A percentile compares a stretch with the other conserved stretches of the same genome.
These are phyloP conservation scores for Megaleporinus macrocephalus DNA, from an alignment of 2,113 vertebrate species.

Conservation along the genomic window DNA sequence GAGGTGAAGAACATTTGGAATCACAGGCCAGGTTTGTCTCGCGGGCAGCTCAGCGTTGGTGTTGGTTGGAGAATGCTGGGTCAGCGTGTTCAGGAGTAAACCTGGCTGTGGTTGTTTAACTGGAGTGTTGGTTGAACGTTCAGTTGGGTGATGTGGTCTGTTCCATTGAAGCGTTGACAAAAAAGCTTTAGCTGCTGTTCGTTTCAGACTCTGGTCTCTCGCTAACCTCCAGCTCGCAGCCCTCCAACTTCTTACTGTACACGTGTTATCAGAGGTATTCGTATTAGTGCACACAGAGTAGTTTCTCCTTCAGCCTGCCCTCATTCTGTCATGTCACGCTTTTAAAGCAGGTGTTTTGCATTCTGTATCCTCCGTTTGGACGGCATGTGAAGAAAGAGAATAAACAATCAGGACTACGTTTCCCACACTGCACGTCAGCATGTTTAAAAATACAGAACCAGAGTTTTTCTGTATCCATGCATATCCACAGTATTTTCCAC, in stretches of 20 bases:
- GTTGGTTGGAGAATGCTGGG: neutral
- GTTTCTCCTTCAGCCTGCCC: constrained; percentile 13
- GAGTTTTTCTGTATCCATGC: neutral
- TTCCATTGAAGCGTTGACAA: neutral
- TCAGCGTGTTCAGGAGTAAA: neutral
- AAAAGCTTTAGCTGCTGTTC: too few relatives aligned
- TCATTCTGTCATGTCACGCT: constrained; percentile 35
- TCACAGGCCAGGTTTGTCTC: too few relatives aligned
- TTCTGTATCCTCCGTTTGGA: neutral
- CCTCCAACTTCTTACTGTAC: neutral
- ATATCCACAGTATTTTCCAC: neutral
- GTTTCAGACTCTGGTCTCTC: neutral
- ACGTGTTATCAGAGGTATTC: neutral
- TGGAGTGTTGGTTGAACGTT: neutral
- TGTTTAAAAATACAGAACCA: neutral
- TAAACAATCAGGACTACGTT: constrained; percentile 8
- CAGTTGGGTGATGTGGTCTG: neutral
- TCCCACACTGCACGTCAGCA: neutral
- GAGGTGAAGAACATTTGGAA: too few relatives aligned
- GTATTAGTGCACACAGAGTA: neutral
- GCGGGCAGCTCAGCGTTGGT: neutral
- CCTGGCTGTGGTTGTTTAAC: neutral
- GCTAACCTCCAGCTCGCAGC: neutral
- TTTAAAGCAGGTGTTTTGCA: constrained; percentile 20
- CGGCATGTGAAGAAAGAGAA: constrained; percentile 1